phyloP scores from a whole-genome alignment of 1,140 invertebrate species.

The Ephestia elutella region DNA sequence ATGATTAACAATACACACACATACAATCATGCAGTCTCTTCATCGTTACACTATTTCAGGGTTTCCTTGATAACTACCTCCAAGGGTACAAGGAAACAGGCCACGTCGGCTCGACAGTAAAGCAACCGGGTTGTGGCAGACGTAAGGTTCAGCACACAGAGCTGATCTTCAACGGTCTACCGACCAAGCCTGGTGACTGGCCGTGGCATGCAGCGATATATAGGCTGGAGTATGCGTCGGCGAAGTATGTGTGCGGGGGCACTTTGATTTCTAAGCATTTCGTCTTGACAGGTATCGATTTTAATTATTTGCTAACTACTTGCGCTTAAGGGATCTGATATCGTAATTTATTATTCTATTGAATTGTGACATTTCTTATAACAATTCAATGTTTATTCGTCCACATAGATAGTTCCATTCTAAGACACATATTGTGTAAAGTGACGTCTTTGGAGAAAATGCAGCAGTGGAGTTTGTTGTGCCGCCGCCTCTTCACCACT shows the following conservation, averaged over 20 bases:
- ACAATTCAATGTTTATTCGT: no score
- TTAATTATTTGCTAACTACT: background rate
- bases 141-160: conserved; percentile 41
- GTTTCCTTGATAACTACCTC: conserved; percentile 23
- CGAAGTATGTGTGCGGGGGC: conserved; percentile 51
- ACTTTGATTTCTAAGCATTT: conserved; percentile 39
- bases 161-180: conserved; percentile 36
- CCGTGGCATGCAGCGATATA: conserved; percentile 89
- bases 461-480: no score
- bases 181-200: conserved; percentile 82
- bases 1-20: no score
- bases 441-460: no score
- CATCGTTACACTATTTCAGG: conserved; percentile 21
- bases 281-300: conserved; percentile 41
- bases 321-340: background rate
- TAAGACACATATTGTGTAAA: no score
- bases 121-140: conserved; percentile 38
- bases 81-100: conserved; percentile 27
- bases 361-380: no score
- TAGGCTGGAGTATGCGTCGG: conserved; percentile 76
- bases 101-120: conserved; percentile 11
- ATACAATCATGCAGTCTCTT: no score
- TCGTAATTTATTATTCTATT: no score
- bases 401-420: no score
- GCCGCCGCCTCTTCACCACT: no score